These are phyloP conservation scores for Paracanthobrama guichenoti DNA, from an alignment of 2,113 vertebrate genomes.

Conservation along the genomic window DNA sequence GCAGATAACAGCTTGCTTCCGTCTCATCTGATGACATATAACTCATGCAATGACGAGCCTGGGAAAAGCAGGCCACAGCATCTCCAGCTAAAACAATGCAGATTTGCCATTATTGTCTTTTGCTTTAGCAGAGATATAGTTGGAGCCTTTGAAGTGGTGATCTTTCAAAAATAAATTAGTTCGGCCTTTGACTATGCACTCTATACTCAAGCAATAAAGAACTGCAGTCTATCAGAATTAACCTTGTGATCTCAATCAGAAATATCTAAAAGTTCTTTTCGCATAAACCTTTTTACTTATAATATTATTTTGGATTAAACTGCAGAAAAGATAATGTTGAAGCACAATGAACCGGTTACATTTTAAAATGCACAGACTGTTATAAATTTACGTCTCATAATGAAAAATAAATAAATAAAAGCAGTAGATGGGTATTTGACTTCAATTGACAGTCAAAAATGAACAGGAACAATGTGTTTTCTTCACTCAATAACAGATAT, in stretches of 20 bases:
- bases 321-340: background rate
- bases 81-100: constrained; percentile 26
- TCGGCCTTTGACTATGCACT: constrained; percentile 9
- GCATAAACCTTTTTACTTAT: background rate
- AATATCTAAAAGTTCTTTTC: background rate
- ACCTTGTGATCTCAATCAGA: constrained; percentile 21
- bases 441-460: background rate
- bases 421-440: background rate
- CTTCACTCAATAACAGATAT: background rate
- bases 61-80: background rate
- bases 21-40: constrained; percentile 47
- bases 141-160: constrained; percentile 7
- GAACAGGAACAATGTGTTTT: background rate
- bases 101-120: constrained; percentile 26
- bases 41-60: constrained; percentile 4
- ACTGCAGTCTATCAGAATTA: background rate
- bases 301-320: constrained; percentile 18
- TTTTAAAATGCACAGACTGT: background rate
- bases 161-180: constrained; percentile 30
- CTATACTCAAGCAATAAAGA: background rate
- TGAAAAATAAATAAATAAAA: background rate
- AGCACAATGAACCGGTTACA: background rate
- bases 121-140: background rate
- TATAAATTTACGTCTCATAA: background rate
- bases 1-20: constrained; percentile 48